Conservation (phyloP, 2,113 vertebrate genomes). For the Mustelus asterias region DNA sequence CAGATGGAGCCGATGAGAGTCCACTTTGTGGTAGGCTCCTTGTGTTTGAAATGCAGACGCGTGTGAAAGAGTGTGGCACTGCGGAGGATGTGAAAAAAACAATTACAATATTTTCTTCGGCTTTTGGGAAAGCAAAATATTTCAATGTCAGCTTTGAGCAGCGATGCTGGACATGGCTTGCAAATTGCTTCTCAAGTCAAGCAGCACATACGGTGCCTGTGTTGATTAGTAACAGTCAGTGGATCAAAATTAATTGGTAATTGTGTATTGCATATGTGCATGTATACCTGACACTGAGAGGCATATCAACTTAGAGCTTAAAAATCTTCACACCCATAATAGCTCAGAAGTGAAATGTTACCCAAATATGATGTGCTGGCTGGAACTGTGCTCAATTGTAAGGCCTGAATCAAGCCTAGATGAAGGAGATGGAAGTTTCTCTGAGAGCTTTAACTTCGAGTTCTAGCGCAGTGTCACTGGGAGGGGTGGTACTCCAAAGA, state of each 20-base stretch:
- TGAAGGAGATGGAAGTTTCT: not conserved
- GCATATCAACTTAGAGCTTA: not conserved
- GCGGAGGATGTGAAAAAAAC: not conserved
- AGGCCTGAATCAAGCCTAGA: not conserved
- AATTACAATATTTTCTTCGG: not conserved
- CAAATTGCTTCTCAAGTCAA: not conserved
- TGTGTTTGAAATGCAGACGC: not conserved
- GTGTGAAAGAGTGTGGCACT: not conserved
- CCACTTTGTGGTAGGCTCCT: constrained; percentile 76
- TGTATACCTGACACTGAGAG: not conserved
- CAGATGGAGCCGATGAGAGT: constrained; percentile 91
- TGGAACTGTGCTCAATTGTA: not conserved
- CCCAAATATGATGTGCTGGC: too few relatives aligned
- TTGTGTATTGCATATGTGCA: not conserved
- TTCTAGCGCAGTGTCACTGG: too few relatives aligned
- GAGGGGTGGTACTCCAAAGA: too few relatives aligned
- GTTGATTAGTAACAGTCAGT: not conserved
- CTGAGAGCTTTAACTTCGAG: too few relatives aligned
- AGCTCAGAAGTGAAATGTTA: too few relatives aligned
- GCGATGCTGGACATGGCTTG: not conserved
- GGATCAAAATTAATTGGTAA: not conserved
- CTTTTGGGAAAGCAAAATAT: not conserved
- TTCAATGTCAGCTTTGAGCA: not conserved
- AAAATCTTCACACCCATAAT: not conserved
- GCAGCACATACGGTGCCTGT: not conserved